A percentile compares a stretch with the other conserved stretches of the same genome.
These are phyloP conservation scores for Leucopternis melanops DNA, from an alignment of 2,113 vertebrate species.

Conservation along the genomic window DNA sequence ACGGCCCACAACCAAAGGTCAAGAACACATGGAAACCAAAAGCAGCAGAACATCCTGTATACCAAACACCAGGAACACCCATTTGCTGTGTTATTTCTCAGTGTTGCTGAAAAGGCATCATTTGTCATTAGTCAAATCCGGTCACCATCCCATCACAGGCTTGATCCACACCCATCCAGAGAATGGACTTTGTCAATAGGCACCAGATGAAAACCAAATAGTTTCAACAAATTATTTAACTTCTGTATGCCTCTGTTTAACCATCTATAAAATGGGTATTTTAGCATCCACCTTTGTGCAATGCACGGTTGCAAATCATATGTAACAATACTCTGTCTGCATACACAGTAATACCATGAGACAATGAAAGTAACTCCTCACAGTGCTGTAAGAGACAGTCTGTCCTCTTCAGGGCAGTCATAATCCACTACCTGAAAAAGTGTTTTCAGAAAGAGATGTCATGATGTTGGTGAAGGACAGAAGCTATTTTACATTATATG, in stretches of 20 bases:
- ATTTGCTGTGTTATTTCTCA: not conserved
- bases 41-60: not conserved
- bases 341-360: not conserved
- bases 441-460: not conserved
- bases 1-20: not conserved
- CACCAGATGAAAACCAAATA: not conserved
- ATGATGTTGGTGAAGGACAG: not conserved
- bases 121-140: not conserved
- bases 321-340: not conserved
- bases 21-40: not conserved
- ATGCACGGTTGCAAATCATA: not conserved
- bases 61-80: not conserved
- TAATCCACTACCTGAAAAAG: not conserved
- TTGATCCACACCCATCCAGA: not conserved
- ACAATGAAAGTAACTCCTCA: not conserved
- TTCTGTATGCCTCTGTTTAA: not conserved
- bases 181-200: not conserved
- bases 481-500: not conserved
- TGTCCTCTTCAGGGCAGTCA: not conserved
- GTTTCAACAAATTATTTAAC: not conserved
- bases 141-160: not conserved
- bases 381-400: not conserved
- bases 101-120: not conserved
- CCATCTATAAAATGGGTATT: not conserved
- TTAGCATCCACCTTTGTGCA: not conserved